Base-by-base conservation (phyloP, 37 sponge, comb jelly and placozoan species). In the Eunapius fragilis region DNA sequence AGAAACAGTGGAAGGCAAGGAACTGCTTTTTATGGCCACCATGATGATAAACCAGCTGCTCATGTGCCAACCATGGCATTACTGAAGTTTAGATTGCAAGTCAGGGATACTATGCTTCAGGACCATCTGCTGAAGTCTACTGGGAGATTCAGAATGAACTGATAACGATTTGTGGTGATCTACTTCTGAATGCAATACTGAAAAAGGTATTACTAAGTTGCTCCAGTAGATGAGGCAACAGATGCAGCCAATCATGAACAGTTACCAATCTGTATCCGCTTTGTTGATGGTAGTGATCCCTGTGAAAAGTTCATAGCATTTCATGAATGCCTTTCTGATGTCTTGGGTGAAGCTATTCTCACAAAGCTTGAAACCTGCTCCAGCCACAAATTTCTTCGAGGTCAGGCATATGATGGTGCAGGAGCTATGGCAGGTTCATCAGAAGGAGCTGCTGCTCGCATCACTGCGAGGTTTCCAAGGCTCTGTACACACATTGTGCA, bases 131-230 rank as follows among this genome's bases (percentile, higher is more conserved):
- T 74, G 33, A 85, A 41, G 31, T 77, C 88, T 34, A 31, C 67
- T 25, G 37, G 78, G 31, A 92, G 87, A 83, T 87, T 32, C 92
- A 92, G 68, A 87, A 91, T 76, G 75, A 91, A 75, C n/a, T 83
- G 38, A 91, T 91, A 79, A 36, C 1, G 24, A 74, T 91, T 36
- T 83, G 82, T 74, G 88, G 88, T 74, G 41, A 84, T 41, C 22
- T 87, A n/a, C 87, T 87, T 34, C 74, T 79, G 31, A 58, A 70
- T 25, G 84, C 71, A 34, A 82, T 87, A 50, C 84, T 83, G 27
- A 41, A 79, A 50, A 77, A 32, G 38, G 69, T 83, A 67, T 68
- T 45, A 31, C 70, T 37, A 34, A 80, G 83, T n/a, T 31, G 25
- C 22, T 33, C 78, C 83, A 25, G 89, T 80, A 49, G 89, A 88